Base-by-base conservation (phyloP, 2,888 invertebrate genomes). In the Gastrophysa polygoni region DNA sequence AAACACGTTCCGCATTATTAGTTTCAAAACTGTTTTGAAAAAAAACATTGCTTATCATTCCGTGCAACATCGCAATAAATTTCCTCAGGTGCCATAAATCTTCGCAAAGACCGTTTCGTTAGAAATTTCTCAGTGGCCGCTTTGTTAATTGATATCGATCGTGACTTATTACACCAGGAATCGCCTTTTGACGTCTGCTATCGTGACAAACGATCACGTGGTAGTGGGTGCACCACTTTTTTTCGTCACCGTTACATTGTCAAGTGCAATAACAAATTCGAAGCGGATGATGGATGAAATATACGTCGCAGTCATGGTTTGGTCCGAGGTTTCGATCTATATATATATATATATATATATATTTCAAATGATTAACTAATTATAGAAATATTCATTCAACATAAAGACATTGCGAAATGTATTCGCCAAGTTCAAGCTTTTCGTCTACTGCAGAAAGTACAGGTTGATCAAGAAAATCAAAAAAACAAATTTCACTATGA, bases 61-160 rank as follows among this genome's bases (percentile, higher is more conserved):
- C 38, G 14, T 38, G 38, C 38, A 2, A n/a, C 14, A 10, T 38
- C 38, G n/a, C 38, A 11, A 38, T 38, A 38, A n/a, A 38, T 38
- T n/a, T 38, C 11, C 38, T 14, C n/a, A 3, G n/a, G 14, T 14
- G 14, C 38, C n/a, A 3, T 38, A 38, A 38, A 38, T 38, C 38
- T 38, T 14, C 14, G 14, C 38, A 14, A 14, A n/a, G 38, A 14
- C n/a, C 4, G 14, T 38, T 38, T n/a, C 3, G 38, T 14, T 38
- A 6, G 38, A 14, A 38, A 38, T 38, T 38, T 38, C 38, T 38
- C 38, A 38, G 38, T 38, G 38, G 14, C 38, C 14, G 24, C 28
- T 56, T 52, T 43, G 17, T 52, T 58, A 62, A 62, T 54, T 62
- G 57, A 57, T 62, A 62, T 57, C n/a, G 49, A 62, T 54, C 57